Base-by-base conservation (phyloP, 2,888 invertebrate species). In the Tryphoninae sp. region DNA sequence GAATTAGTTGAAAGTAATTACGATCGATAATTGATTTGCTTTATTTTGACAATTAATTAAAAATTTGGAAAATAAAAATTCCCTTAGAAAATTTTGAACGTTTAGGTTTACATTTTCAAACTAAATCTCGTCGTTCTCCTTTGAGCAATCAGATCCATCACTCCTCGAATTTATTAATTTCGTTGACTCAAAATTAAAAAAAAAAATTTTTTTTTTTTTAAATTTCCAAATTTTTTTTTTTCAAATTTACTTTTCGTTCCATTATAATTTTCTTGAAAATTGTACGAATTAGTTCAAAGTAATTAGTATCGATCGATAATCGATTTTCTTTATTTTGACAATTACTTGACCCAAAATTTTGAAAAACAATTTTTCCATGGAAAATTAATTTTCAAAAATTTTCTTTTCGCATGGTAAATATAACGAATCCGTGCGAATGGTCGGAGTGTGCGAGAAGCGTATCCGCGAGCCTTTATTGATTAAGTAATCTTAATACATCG, bases 401-500 rank as follows among this genome's bases (percentile, higher is more conserved):
- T 33, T 33, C 33, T 45, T 11, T 45, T 13, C 45, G 13, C 2
- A 65, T 51, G 55, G 19, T 61, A 81, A 82, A 77, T 84, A 87
- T 87, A 87, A 90, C 89, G 33, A 90, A 89, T 89, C 87, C 87
- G 88, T 87, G 90, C 90, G 89, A 90, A 87, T 86, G 89, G 89
- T 87, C 87, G 88, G 89, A 77, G 76, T 69, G 40, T 49, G 65
- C 64, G 68, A 49, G 51, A 55, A 74, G 72, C 22, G 68, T 19
- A 59, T 23, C 71, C 74, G 82, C 86, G 87, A 85, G 86, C 85
- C 78, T 89, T 89, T 92, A 92, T 92, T 89, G 92, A 92, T 92
- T 92, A 92, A 92, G 92, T 91, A 92, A 92, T 92, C 92, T 92
- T 92, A 92, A 91, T 92, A 92, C 92, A 92, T 92, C 91, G 92